These are phyloP conservation scores for Esox lucius DNA, from an alignment of 2,797 vertebrate species.

Conservation along the genomic window DNA sequence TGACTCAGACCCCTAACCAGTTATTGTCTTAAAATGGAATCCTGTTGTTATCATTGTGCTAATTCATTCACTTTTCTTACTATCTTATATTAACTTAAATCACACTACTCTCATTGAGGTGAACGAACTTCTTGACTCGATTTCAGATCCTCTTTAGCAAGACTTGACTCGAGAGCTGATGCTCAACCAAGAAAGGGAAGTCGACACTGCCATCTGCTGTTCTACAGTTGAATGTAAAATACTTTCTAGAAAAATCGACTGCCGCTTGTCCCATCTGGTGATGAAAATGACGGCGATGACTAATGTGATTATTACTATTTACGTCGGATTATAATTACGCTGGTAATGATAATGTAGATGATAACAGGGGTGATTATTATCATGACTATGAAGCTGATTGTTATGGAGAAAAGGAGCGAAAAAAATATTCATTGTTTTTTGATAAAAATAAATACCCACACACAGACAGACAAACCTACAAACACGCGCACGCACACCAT, in stretches of 20 bases:
- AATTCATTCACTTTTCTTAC: neutral
- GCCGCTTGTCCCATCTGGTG: neutral
- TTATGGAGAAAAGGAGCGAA: neutral
- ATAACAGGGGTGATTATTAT: neutral
- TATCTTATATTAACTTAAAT: neutral
- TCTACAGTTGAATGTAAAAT: neutral
- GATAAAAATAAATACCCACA: neutral
- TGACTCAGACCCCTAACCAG: neutral
- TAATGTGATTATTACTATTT: neutral
- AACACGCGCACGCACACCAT: neutral
- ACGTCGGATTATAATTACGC: neutral
- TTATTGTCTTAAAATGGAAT: neutral
- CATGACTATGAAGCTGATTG: neutral
- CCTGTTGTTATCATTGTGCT: neutral
- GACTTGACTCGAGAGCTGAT: neutral
- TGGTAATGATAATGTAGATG: neutral
- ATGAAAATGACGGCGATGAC: neutral
- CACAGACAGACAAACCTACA: neutral
- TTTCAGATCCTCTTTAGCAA: neutral
- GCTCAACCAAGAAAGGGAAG: constrained; percentile 44
- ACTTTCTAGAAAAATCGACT: constrained; percentile 1
- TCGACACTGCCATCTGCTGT: constrained; percentile 71
- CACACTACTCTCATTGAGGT: neutral
- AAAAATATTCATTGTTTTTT: neutral
- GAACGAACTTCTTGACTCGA: neutral